Evolutionary conservation across 1,140 invertebrate genomes (phyloP).

Genomic region (Elymnias hypermnestra): DNA sequence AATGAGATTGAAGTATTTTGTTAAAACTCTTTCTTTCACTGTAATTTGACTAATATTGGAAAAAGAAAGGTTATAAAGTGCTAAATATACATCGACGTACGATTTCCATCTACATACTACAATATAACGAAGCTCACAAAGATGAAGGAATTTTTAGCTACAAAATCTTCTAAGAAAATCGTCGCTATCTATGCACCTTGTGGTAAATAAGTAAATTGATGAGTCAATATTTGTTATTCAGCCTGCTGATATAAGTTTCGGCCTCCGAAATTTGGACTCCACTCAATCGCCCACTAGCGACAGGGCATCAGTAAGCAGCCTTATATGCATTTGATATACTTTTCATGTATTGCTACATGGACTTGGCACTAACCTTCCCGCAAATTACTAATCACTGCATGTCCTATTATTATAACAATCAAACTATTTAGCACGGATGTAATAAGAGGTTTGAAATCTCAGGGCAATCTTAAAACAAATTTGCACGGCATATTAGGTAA

Average conservation of each 20-base stretch:
- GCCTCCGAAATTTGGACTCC: conserved; percentile 60
- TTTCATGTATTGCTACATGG: background rate
- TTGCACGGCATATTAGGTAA: too few relatives aligned
- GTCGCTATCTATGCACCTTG: too few relatives aligned
- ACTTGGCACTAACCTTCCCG: background rate
- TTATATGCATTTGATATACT: conserved; percentile 38
- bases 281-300: conserved; percentile 51
- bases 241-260: conserved; percentile 61
- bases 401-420: background rate
- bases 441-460: background rate
- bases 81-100: too few relatives aligned
- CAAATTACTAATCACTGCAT: conserved; percentile 12
- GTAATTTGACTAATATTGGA: too few relatives aligned
- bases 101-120: too few relatives aligned
- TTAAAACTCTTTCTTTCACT: too few relatives aligned
- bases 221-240: conserved; percentile 45
- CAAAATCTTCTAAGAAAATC: background rate
- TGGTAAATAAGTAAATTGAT: conserved; percentile 15
- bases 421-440: background rate
- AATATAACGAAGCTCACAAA: too few relatives aligned
- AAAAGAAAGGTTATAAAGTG: too few relatives aligned
- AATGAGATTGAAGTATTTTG: too few relatives aligned
- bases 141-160: too few relatives aligned
- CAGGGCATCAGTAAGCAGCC: conserved; percentile 58
- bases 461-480: background rate